Conservation (phyloP, 2,797 vertebrate genomes). For the Anniella stebbinsi region DNA sequence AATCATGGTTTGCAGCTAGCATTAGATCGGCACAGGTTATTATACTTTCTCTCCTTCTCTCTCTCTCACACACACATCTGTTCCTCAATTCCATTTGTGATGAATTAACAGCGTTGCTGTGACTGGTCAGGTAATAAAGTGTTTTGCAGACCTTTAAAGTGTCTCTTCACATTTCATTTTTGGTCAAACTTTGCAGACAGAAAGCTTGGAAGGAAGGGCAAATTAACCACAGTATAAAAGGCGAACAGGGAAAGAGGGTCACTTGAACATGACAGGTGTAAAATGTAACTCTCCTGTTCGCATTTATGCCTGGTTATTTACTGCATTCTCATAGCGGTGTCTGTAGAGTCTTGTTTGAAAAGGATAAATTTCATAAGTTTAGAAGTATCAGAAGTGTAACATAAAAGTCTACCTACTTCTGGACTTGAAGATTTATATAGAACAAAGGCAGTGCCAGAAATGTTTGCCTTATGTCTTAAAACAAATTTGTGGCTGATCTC, state of each 20-base stretch:
- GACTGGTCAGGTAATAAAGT: not conserved
- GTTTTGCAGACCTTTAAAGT: not conserved
- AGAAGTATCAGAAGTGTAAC: not conserved
- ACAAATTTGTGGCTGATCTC: not conserved
- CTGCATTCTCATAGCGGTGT: not conserved
- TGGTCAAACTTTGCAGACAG: not conserved
- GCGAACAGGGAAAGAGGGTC: not conserved
- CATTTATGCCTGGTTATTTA: conserved; percentile 9
- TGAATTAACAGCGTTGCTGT: conserved; percentile 1
- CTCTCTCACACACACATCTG: not conserved
- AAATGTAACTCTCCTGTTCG: not conserved
- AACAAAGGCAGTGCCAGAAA: not conserved
- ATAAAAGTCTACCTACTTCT: not conserved
- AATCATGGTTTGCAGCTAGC: not conserved
- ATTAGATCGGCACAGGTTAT: not conserved
- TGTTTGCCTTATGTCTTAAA: not conserved
- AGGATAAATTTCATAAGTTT: conserved; percentile 4
- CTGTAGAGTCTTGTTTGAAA: conserved; percentile 1
- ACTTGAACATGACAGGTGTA: conserved; percentile 3
- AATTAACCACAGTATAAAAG: not conserved
- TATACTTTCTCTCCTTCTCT: not conserved
- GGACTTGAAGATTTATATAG: conserved; percentile 13
- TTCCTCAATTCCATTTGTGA: not conserved
- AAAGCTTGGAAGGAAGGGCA: not conserved
- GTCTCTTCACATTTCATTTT: conserved; percentile 4